Evolutionary conservation across 2,113 vertebrate genomes (phyloP), one percentile per base, ranked within the genome.

Genomic region (Bubalus kerabau): DNA sequence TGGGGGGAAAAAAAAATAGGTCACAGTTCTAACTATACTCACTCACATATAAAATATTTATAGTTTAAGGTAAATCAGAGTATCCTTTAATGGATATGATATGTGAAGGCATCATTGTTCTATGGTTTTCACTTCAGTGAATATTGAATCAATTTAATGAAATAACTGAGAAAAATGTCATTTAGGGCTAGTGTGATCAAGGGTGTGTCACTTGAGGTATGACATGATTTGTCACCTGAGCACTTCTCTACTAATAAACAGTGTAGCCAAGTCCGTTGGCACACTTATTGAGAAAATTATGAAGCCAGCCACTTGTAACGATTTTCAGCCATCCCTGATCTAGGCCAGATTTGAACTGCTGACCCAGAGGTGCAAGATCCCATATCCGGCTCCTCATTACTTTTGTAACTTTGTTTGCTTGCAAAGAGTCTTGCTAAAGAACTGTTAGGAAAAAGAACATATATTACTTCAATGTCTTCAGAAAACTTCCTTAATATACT

Each of bases 341-440:
- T 43, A 84, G 57, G 93, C 71, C 97, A 97, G 87, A 96, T 94
- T 92, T 98, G 90, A 97, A 97, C 96, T 95, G 36, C 52, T 98
- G 97, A 96, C 97, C 96, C 50, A 17, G 30, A 98, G 84, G 92
- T 95, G 83, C 50, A 92, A 96, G 84, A 82, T 86, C 43, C 81
- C 28, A 96, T 96, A 95, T 93, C 90, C 1, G 1, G 80, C 40
- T 74, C 90, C 92, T 88, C 74, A 32, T 60, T 96, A 32, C 36
- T 67, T 90, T 28, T 92, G 40, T 81, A 64, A 92, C 64, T 57
- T 50, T 56, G 80, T 52, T 95, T 36, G 2, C 14, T 67, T 92
- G 84, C n/a, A 94, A 93, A 91, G 7, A 86, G 56, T 89, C 82
- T 94, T 85, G 14, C 56, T 91, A 91, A 91, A 93, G 40, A 90